A percentile compares a stretch with the other conserved stretches of the same genome.
Conservation (phyloP, 1,140 invertebrate genomes). For the Galleria mellonella region DNA sequence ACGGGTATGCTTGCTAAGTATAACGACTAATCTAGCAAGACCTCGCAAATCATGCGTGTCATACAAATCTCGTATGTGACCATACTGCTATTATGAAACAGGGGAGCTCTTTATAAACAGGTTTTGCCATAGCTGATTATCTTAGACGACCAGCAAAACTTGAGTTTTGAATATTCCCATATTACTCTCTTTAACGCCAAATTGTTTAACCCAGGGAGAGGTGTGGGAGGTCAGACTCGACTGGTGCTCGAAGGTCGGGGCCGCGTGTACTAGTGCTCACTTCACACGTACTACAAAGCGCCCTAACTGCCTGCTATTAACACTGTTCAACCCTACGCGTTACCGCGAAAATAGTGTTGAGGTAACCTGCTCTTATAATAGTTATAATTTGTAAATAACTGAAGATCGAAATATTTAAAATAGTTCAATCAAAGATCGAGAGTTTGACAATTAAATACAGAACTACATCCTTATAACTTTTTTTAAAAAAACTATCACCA, state of each 20-base stretch:
- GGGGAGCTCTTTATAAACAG: constrained; percentile 17
- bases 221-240: constrained; percentile 7
- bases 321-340: constrained; percentile 41
- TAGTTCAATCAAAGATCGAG: no score
- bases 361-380: constrained; percentile 2
- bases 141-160: neutral
- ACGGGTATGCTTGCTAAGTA: no score
- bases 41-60: no score
- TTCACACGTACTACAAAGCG: constrained; percentile 67
- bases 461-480: no score
- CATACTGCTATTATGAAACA: constrained; percentile 22
- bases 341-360: constrained; percentile 44
- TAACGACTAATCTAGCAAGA: no score
- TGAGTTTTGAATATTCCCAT: constrained; percentile 14
- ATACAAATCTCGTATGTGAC: no score
- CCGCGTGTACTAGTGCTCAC: constrained; percentile 56
- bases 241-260: constrained; percentile 19
- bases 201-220: constrained; percentile 1
- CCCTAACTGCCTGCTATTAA: constrained; percentile 71
- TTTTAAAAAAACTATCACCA: no score
- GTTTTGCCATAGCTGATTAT: constrained; percentile 3
- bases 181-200: neutral
- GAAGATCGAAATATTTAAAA: no score
- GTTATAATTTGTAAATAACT: no score
- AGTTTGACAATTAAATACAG: no score